These are phyloP conservation scores for Perdita meconis DNA, from an alignment of 2,888 invertebrate genomes.

Conservation along the genomic window DNA sequence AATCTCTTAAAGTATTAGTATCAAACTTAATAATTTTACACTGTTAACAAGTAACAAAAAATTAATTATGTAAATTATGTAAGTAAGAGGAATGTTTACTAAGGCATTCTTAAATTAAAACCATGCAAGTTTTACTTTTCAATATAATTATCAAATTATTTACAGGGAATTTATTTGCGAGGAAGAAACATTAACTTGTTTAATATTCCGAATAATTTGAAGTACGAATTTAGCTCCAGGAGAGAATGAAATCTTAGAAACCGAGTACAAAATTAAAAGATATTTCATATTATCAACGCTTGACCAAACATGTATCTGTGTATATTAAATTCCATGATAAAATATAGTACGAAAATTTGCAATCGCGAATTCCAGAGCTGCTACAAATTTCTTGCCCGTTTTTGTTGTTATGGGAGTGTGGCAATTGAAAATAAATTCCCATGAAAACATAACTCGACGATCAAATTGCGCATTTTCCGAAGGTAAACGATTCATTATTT, in stretches of 20 bases:
- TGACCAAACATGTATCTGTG: background rate
- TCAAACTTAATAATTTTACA: background rate
- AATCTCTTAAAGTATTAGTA: background rate
- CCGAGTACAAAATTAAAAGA: background rate
- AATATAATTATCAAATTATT: too few relatives aligned
- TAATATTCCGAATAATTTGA: background rate
- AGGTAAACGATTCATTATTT: too few relatives aligned
- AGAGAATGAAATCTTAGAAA: background rate
- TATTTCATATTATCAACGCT: background rate
- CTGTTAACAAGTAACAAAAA: background rate
- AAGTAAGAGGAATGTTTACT: background rate
- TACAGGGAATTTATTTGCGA: too few relatives aligned
- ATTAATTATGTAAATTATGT: too few relatives aligned
- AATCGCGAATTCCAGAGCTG: slow-evolving; percentile 15
- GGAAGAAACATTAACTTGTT: too few relatives aligned
- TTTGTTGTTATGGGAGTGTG: background rate
- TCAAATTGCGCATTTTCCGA: background rate
- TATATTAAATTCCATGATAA: slow-evolving; percentile 2
- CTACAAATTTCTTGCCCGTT: slow-evolving; percentile 16
- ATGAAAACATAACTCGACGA: background rate
- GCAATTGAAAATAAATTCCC: background rate
- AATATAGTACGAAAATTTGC: background rate
- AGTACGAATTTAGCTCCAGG: too few relatives aligned
- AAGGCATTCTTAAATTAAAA: background rate
- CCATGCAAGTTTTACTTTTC: background rate